Evolutionary conservation across 2,797 vertebrate species (phyloP), one percentile per base, ranked within the genome.

Genomic region (Enteromius mattozi): DNA sequence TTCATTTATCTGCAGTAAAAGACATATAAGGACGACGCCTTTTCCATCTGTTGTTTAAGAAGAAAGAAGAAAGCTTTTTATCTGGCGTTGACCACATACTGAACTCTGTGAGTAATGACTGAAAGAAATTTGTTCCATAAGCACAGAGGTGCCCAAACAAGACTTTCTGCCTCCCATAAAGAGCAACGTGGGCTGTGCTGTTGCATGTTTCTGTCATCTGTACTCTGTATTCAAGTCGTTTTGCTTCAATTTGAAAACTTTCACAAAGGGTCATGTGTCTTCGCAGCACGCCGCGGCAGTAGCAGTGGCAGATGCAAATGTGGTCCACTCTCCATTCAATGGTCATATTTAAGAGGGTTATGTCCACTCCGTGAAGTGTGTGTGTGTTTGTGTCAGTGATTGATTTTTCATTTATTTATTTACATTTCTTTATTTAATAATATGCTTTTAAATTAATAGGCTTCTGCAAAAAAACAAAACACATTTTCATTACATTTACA

Each of bases 61-160:
- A 81, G 63, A 81, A 81, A 80, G 83, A 78, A 59, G 82, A 59
- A 83, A 77, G 51, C 75, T 78, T 81, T 27, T 80, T 78, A 71
- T 78, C 76, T 79, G 75, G 6, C 51, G 56, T 61, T 86, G 91
- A 89, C 91, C 92, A 89, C 87, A 87, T 66, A 90, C 88, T 94
- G 92, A 94, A 92, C 92, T 89, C 91, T 90, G 88, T 91, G 90
- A 80, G 87, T 91, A 92, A 93, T 93, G 92, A 91, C 91, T 91
- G 90, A 91, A 88, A 93, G 89, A 92, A 91, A 92, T 91, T 90
- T 90, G 92, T 90, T 91, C 88, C 92, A 91, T 91, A 92, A 89
- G 86, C 66, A 87, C 77, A 90, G 91, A 93, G 91, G 91, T 92
- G 93, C 88, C 92, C 88, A 87, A 88, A 89, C 93, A 92, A 91